Base-by-base conservation (phyloP, 2,888 invertebrate genomes). In the Sepioteuthis lessoniana region DNA sequence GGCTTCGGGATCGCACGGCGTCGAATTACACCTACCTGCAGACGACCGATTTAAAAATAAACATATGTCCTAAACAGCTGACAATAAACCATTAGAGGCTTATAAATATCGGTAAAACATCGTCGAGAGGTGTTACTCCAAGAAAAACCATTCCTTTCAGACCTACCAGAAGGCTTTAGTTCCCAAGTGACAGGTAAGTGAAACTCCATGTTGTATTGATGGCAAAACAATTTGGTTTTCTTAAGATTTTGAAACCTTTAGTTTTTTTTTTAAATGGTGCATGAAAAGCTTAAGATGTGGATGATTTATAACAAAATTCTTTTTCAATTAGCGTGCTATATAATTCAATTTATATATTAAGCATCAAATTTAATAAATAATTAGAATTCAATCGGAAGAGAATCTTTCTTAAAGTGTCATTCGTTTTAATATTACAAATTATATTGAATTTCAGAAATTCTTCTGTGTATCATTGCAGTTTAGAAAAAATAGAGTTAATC, bases 21-120 rank as follows among this genome's bases (percentile, higher is more conserved):
- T 76, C 76, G n/a, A 76, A 76, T 76, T n/a, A 76, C 76, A 76
- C 76, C 76, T 76, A 76, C 76, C 76, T 76, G n/a, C 76, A 76
- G 76, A 76, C 35, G 4, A 16, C 4, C n/a, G n/a, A 16, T 76
- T 76, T 76, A 76, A 76, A 76, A 76, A 76, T 76, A 76, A 76
- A 76, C 76, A 76, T n/a, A 76, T 76, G 76, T 76, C 76, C n/a
- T n/a, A n/a, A n/a, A n/a, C 76, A 76, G 76, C 76, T 76, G 76
- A 76, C 76, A 76, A 76, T 76, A 35, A 76, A 76, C 8, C 35
- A 35, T 76, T 76, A 76, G 76, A 76, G n/a, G 13, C 76, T 76
- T 76, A 76, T 76, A 76, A 76, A 76, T 76, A 76, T 76, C n/a
- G 76, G n/a, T n/a, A 76, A 76, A n/a, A 0, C n/a, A 76, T 76